Evolutionary conservation across 2,797 vertebrate genomes (phyloP), one percentile per base, ranked within the genome.

Genomic region (Mormyrus proboscirostris): DNA sequence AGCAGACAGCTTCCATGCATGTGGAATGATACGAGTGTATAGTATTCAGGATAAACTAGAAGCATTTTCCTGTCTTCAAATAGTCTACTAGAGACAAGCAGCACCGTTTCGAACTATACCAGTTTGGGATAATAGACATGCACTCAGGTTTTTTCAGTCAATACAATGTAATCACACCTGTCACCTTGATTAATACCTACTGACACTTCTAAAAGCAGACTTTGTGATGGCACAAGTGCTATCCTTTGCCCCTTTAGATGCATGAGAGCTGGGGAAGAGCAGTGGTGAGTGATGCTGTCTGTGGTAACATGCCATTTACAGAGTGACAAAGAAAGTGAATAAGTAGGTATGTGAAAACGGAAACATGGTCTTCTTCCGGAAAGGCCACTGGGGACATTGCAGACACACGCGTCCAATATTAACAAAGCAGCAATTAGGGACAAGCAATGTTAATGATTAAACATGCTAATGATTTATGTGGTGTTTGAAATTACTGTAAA

Each of bases 131-230:
- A 86, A 51, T 29, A 29, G 83, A 85, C 49, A 86, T 53, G 84
- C 47, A 51, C 84, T 12, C 53, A 33, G 86, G 69, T 41, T 87
- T 53, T 59, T 59, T 38, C 33, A 38, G 86, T 87, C 86, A 19
- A 57, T 59, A 87, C 53, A 87, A 51, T 44, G 41, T 87, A 38
- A 57, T 59, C 50, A 87, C 53, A 87, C 86, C 86, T 59, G 51
- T 59, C 49, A 87, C 51, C 51, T 38, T 57, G 86, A 38, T 57
- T 59, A 25, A 82, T 82, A 82, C 76, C 76, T n/a, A 82, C 76
- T 82, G 76, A 82, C 76, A 47, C 41, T 44, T 82, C 29, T 82
- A 82, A 82, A 82, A 82, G 76, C 76, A 82, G 76, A 47, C 41
- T 82, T 47, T 82, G 5, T 47, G 76, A 47, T 82, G 76, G 76